These are phyloP conservation scores for Orestias chungarensis DNA, from an alignment of 2,797 vertebrate species.

Conservation along the genomic window DNA sequence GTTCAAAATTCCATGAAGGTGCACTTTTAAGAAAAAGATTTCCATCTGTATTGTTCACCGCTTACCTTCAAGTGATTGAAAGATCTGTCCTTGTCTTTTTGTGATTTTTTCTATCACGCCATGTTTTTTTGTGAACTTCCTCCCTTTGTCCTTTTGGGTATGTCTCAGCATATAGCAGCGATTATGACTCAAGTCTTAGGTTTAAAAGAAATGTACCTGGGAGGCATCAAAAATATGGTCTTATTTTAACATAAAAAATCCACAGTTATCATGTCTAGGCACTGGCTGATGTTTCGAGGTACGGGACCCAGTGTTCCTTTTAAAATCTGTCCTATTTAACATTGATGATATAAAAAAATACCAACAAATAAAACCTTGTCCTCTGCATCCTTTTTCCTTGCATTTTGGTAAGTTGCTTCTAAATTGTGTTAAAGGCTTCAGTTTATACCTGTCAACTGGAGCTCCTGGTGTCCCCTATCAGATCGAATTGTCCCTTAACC, in stretches of 20 bases:
- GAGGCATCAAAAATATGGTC: background rate
- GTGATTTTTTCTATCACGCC: conserved; percentile 36
- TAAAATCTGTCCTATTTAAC: background rate
- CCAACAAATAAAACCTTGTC: background rate
- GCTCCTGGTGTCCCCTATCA: background rate
- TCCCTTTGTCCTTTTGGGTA: conserved; percentile 16
- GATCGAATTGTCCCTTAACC: background rate
- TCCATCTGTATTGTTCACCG: conserved; percentile 50
- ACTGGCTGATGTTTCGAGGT: background rate
- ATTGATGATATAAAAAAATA: background rate
- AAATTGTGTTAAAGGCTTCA: background rate
- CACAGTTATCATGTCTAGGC: background rate
- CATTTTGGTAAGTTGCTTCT: background rate
- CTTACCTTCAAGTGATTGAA: conserved; percentile 26
- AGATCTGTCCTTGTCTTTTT: conserved; percentile 44
- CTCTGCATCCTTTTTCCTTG: background rate
- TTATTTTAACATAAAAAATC: background rate
- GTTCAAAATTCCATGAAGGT: conserved; percentile 79
- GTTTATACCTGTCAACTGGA: background rate
- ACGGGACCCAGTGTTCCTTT: background rate
- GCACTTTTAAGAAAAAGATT: conserved; percentile 71
- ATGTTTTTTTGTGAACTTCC: conserved; percentile 24
- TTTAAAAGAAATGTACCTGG: background rate
- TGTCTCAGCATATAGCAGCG: conserved; percentile 28
- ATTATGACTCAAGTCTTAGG: conserved; percentile 6